These are phyloP conservation scores for Ceratitis capitata DNA, from an alignment of 1,140 invertebrate species.

Conservation along the genomic window DNA sequence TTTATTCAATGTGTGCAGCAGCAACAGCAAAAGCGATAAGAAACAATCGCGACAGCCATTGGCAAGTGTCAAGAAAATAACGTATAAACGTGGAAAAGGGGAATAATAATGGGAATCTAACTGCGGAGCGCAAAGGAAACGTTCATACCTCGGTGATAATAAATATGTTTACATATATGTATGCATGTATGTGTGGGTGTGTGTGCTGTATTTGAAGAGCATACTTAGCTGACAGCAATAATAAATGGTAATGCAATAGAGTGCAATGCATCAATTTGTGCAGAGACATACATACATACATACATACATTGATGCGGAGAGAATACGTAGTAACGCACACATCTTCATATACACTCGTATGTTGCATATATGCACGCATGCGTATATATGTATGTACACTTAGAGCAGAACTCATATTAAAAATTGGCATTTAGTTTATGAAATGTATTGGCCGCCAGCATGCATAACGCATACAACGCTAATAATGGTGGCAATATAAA, in stretches of 20 bases:
- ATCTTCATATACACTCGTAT: background rate
- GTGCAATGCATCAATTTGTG: conserved; percentile 19
- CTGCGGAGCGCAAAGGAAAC: background rate
- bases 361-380: background rate
- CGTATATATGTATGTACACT: too few species aligned
- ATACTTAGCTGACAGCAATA: conserved; percentile 30
- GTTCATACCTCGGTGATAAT: background rate
- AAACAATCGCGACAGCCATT: conserved; percentile 10
- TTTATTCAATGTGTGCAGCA: background rate
- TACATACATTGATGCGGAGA: background rate
- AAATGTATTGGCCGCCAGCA: background rate
- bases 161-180: too few species aligned
- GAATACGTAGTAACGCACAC: too few species aligned
- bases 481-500: background rate
- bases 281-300: background rate
- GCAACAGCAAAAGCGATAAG: background rate
- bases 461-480: background rate
- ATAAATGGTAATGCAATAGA: conserved; percentile 31
- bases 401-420: background rate
- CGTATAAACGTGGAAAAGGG: background rate
- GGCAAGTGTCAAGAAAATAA: background rate
- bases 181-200: too few species aligned
- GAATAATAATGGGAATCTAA: background rate
- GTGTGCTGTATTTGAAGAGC: too few species aligned
- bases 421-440: background rate